These are phyloP conservation scores for Morpho achilles DNA, from an alignment of 2,888 invertebrate species.

Conservation along the genomic window DNA sequence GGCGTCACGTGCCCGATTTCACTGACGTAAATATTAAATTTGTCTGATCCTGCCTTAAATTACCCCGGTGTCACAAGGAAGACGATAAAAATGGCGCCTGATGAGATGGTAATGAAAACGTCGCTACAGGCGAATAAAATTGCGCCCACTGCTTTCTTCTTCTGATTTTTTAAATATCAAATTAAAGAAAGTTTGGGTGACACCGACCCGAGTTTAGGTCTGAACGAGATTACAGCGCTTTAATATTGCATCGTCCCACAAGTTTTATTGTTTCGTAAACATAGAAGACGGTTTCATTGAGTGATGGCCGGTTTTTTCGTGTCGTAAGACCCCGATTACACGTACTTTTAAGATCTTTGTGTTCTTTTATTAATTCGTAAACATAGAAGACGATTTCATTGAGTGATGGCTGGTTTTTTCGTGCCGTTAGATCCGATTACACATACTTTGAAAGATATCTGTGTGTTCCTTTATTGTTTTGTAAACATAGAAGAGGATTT, in stretches of 20 bases:
- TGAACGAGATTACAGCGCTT: constrained; percentile 63
- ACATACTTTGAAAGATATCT: too few species aligned
- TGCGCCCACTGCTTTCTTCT: constrained; percentile 52
- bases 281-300: constrained; percentile 46
- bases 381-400: too few species aligned
- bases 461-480: too few species aligned
- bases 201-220: constrained; percentile 44
- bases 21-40: constrained; percentile 50
- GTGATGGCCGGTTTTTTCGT: constrained; percentile 51
- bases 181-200: constrained; percentile 54
- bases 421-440: too few species aligned
- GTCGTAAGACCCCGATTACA: constrained; percentile 47
- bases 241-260: constrained; percentile 64
- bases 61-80: constrained; percentile 35
- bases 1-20: constrained; percentile 45
- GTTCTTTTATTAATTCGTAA: constrained; percentile 33
- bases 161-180: constrained; percentile 48
- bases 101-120: constrained; percentile 64
- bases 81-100: constrained; percentile 50
- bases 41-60: constrained; percentile 38
- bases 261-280: constrained; percentile 62
- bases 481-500: too few species aligned
- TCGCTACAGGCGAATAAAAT: constrained; percentile 49
- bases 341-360: constrained; percentile 55
- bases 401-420: too few species aligned